A percentile compares a stretch with the other conserved stretches of the same genome.
Conservation (phyloP, 2,113 vertebrate species). For the Rattus rattus region DNA sequence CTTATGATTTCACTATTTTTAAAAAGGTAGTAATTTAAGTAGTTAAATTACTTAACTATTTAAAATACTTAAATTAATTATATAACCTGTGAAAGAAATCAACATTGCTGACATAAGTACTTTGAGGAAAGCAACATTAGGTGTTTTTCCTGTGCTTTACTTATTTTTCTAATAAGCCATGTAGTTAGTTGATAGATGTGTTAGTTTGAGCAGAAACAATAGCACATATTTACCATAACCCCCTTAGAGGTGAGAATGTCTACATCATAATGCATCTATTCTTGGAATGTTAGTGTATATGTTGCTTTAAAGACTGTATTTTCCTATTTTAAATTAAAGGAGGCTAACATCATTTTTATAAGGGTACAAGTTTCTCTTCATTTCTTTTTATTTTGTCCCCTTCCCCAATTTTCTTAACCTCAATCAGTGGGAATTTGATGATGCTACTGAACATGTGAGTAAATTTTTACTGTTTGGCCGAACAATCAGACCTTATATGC, state of each 20-base stretch:
- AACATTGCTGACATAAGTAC: conserved; percentile 48
- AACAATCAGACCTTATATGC: conserved; percentile 70
- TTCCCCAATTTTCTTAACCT: conserved; percentile 83
- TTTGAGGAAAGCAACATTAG: conserved; percentile 45
- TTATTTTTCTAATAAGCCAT: conserved; percentile 15
- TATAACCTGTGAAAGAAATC: conserved; percentile 55
- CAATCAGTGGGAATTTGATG: conserved; percentile 99
- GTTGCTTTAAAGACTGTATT: background rate
- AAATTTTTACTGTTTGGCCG: conserved; percentile 79
- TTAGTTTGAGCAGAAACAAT: background rate
- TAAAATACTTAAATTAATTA: conserved; percentile 5
- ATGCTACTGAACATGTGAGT: conserved; percentile 99
- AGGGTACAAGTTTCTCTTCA: conserved; percentile 83
- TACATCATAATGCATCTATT: background rate
- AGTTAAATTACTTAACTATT: background rate
- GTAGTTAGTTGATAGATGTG: background rate
- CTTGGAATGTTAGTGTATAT: background rate
- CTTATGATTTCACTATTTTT: conserved; percentile 58
- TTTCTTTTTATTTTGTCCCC: conserved; percentile 89
- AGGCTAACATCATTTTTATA: conserved; percentile 65
- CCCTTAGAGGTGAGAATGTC: background rate
- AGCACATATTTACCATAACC: conserved; percentile 3
- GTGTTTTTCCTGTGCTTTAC: conserved; percentile 38
- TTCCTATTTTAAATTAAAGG: conserved; percentile 62
- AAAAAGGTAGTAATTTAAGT: conserved; percentile 53